A percentile compares a stretch with the other conserved stretches of the same genome.
Evolutionary conservation across 64 coral and sea anemone genomes (phyloP).

Genomic region (Hydrozoanthus tunicans): DNA sequence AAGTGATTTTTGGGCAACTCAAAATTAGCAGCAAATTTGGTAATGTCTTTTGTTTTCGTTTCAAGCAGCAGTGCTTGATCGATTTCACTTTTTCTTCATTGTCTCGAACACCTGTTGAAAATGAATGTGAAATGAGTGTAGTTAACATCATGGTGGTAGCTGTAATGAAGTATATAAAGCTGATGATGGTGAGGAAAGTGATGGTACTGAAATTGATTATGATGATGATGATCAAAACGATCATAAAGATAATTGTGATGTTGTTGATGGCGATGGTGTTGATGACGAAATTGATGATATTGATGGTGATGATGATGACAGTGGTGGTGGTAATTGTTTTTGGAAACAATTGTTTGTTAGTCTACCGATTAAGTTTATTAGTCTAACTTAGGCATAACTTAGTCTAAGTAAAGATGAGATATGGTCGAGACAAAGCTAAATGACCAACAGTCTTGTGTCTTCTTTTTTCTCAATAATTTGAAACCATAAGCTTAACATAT

Average conservation of each 20-base stretch:
- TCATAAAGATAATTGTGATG: neutral
- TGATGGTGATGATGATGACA: neutral
- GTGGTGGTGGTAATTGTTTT: neutral
- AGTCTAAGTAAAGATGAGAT: no score
- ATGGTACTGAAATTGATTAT: neutral
- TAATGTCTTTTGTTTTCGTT: no score
- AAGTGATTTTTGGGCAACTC: no score
- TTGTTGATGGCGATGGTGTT: neutral
- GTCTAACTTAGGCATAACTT: no score
- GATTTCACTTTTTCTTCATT: slow-evolving; percentile 31
- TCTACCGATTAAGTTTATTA: no score
- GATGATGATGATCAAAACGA: neutral
- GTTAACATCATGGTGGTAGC: neutral
- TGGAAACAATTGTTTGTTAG: no score
- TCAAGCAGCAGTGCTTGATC: no score
- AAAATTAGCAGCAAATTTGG: no score
- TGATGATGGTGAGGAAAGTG: neutral
- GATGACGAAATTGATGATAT: neutral
- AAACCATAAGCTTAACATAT: no score
- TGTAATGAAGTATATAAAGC: neutral
- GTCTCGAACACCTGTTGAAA: slow-evolving; percentile 43
- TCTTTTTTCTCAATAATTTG: no score
- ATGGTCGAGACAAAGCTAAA: no score
- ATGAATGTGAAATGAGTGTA: neutral
- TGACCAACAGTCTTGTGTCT: no score